These are phyloP conservation scores for Calcarius lapponicus DNA, from an alignment of 2,797 vertebrate genomes.

Conservation along the genomic window DNA sequence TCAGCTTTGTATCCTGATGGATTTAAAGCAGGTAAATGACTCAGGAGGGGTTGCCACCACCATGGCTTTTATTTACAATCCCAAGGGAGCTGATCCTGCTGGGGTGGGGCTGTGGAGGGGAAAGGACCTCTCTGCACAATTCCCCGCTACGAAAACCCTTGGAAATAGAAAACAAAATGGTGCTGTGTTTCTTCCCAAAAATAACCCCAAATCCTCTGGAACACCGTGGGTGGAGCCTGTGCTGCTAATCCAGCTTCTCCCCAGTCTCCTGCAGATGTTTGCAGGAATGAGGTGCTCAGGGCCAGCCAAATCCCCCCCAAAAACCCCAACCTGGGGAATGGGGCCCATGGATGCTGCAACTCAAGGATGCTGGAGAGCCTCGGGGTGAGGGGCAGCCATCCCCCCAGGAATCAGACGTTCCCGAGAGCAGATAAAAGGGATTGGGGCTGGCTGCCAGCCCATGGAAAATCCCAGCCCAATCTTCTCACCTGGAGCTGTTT, in stretches of 20 bases:
- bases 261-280: background rate
- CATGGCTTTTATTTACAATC: background rate
- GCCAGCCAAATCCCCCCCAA: background rate
- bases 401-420: background rate
- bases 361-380: background rate
- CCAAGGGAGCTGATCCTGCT: background rate
- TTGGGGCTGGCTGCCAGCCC: background rate
- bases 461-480: background rate
- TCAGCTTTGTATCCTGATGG: background rate
- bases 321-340: rapidly evolving
- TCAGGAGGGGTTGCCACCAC: background rate
- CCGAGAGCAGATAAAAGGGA: background rate
- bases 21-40: background rate
- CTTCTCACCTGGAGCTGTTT: constrained; percentile 27
- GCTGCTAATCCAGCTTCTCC: background rate
- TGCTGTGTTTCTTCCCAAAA: background rate
- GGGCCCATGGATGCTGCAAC: rapidly evolving
- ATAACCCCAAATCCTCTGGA: background rate
- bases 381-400: background rate
- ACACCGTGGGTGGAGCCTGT: background rate
- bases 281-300: background rate
- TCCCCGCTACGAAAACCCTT: rapidly evolving
- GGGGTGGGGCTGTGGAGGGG: background rate
- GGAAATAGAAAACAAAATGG: background rate
- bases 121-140: rapidly evolving